Conservation (phyloP, 2,888 invertebrate species). For the Drosophila merina region DNA sequence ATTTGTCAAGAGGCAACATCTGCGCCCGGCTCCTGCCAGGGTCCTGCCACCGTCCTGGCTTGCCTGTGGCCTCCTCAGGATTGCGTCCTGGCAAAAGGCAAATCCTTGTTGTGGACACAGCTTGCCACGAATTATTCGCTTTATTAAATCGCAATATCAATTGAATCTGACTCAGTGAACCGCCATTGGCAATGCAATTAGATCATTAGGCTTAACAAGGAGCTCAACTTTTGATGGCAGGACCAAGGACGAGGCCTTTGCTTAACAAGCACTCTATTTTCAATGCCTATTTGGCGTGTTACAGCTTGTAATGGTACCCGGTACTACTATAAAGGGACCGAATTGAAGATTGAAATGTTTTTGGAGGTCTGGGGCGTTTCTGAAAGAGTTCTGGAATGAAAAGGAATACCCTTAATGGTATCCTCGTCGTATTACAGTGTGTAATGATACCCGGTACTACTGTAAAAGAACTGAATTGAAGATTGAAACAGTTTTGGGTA, state of each 20-base stretch:
- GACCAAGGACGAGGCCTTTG: not conserved
- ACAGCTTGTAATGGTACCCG: too few relatives aligned
- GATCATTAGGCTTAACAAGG: constrained; percentile 17
- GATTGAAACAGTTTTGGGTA: too few relatives aligned
- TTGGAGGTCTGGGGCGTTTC: too few relatives aligned
- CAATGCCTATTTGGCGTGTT: too few relatives aligned
- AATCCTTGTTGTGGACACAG: constrained; percentile 56
- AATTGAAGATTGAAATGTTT: too few relatives aligned
- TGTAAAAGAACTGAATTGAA: too few relatives aligned
- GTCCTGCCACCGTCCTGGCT: not conserved
- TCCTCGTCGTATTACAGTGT: too few relatives aligned
- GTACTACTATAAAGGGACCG: too few relatives aligned
- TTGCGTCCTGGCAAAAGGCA: constrained; percentile 15
- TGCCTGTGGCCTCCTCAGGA: not conserved
- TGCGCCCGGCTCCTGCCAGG: constrained; percentile 43
- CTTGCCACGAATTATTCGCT: constrained; percentile 65
- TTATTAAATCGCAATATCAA: constrained; percentile 66
- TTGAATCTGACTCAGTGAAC: constrained; percentile 14
- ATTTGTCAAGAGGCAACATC: constrained; percentile 74
- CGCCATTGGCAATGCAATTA: constrained; percentile 57
- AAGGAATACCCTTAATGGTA: too few relatives aligned
- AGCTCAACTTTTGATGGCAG: not conserved
- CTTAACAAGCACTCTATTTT: not conserved
- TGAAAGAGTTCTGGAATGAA: too few relatives aligned
- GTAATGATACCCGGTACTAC: too few relatives aligned